phyloP scores from a whole-genome alignment of 2,113 vertebrate species.

The Microcebus murinus region DNA sequence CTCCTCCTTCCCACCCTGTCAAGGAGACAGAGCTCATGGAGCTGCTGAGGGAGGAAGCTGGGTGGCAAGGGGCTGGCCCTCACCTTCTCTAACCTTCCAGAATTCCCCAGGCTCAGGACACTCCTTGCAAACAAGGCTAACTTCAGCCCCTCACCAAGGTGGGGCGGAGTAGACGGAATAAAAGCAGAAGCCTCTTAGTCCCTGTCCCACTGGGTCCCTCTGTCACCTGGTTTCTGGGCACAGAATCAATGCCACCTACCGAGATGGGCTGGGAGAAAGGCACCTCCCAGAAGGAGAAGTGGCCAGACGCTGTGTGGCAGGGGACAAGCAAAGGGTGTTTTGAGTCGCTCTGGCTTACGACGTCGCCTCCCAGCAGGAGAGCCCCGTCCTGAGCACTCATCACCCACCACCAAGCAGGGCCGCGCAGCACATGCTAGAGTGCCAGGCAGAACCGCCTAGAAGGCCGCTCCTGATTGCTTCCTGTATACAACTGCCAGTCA shows the following conservation, averaged over 20 bases:
- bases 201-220: background rate
- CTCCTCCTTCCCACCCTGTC: constrained; percentile 33
- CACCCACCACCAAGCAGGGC: constrained; percentile 58
- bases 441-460: constrained; percentile 64
- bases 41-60: background rate
- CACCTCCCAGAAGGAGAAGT: background rate
- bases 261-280: background rate
- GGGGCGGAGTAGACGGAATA: background rate
- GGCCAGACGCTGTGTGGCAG: background rate
- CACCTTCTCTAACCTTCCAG: background rate
- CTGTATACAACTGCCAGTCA: constrained; percentile 52
- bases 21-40: constrained; percentile 42
- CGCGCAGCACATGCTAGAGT: background rate
- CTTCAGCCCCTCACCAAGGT: background rate
- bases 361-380: constrained; percentile 40
- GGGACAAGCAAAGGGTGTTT: background rate
- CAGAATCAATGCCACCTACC: background rate
- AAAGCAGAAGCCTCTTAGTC: background rate
- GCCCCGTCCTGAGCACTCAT: constrained; percentile 39
- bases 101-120: background rate
- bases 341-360: background rate
- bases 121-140: background rate
- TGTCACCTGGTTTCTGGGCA: background rate
- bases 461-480: constrained; percentile 5
- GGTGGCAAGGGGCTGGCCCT: background rate